phyloP scores from a whole-genome alignment of 2,797 vertebrate genomes.

The Chaetodon trifasciatus region DNA sequence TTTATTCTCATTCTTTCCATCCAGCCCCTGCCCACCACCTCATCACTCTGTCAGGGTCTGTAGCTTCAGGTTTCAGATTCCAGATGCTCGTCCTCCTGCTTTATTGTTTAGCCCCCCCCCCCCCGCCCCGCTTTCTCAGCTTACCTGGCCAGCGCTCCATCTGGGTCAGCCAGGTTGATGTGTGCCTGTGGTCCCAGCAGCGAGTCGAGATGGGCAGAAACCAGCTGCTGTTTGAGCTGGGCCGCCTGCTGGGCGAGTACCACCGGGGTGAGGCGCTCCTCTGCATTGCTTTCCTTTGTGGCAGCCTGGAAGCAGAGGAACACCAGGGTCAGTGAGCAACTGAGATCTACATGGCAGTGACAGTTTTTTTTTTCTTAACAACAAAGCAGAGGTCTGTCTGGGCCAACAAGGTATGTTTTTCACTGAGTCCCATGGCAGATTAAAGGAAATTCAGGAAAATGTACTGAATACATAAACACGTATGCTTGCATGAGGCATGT shows the following conservation, averaged over 20 bases:
- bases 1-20: background rate
- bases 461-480: background rate
- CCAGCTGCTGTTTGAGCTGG: constrained; percentile 93
- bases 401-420: background rate
- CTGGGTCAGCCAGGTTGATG: constrained; percentile 93
- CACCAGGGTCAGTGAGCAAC: background rate
- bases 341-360: background rate
- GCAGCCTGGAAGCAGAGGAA: constrained; percentile 78
- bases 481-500: background rate
- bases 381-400: background rate
- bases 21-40: background rate
- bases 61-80: background rate
- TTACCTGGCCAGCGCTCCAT: constrained; percentile 94
- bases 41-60: constrained; percentile 10
- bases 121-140: constrained; percentile 46
- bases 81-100: constrained; percentile 18
- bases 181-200: constrained; percentile 91
- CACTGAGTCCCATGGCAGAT: background rate
- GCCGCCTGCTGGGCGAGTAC: constrained; percentile 92
- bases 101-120: background rate
- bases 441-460: background rate
- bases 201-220: constrained; percentile 91
- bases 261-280: constrained; percentile 93
- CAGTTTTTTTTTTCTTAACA: background rate
- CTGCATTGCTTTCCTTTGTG: constrained; percentile 89